phyloP scores from a whole-genome alignment of 1,140 invertebrate species.

The Apis laboriosa region DNA sequence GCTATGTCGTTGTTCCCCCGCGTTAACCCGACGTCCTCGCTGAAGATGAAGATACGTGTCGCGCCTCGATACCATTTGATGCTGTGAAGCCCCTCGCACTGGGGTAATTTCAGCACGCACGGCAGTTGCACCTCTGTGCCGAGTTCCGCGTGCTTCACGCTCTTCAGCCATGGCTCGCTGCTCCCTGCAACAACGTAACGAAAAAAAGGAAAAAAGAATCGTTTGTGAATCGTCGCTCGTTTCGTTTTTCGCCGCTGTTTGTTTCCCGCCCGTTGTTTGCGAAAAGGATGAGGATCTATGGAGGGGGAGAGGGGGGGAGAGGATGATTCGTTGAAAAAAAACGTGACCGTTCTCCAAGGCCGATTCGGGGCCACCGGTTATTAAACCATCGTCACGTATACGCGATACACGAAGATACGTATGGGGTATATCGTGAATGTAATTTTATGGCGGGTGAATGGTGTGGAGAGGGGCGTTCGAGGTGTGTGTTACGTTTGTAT shows the following conservation, averaged over 20 bases:
- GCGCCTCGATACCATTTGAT: conserved; percentile 94
- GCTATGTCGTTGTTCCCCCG: conserved; percentile 88
- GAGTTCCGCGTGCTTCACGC: conserved; percentile 77
- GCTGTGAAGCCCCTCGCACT: conserved; percentile 91
- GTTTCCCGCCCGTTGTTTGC: conserved; percentile 23
- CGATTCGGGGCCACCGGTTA: not conserved
- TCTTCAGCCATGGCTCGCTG: conserved; percentile 78
- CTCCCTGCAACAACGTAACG: conserved; percentile 73
- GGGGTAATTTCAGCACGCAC: conserved; percentile 88
- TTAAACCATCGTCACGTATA: not conserved
- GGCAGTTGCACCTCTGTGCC: conserved; percentile 87
- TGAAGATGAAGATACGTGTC: conserved; percentile 91
- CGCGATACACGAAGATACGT: not conserved
- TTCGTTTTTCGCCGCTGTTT: not conserved
- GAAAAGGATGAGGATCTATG: conserved; percentile 4
- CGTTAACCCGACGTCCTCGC: conserved; percentile 87
- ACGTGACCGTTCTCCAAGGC: conserved; percentile 3
- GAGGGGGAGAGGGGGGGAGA: no score
- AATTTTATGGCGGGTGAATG: not conserved
- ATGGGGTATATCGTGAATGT: no score
- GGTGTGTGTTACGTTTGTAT: no score
- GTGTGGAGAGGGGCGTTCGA: no score
- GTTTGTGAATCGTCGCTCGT: not conserved
- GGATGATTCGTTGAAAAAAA: not conserved
- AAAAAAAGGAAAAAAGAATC: no score